These are phyloP conservation scores for Acrossocheilus wenchowensis DNA, from an alignment of 2,797 vertebrate genomes.

Conservation along the genomic window DNA sequence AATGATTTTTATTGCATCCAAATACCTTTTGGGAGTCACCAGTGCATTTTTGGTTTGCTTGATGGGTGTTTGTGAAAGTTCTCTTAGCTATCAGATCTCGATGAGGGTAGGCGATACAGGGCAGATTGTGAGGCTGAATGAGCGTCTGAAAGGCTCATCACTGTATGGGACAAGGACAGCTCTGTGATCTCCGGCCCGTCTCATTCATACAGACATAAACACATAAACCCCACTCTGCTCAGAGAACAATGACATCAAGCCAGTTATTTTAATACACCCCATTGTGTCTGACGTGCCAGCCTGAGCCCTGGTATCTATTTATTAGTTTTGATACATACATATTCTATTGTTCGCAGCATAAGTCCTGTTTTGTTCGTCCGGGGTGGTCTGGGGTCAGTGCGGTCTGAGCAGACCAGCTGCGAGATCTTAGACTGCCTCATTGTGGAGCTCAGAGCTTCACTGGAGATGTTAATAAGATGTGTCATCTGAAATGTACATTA, in stretches of 20 bases:
- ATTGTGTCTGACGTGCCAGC: constrained; percentile 64
- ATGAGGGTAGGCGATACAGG: constrained; percentile 7
- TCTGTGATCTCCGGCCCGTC: constrained; percentile 59
- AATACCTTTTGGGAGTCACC: background rate
- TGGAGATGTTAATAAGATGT: constrained; percentile 82
- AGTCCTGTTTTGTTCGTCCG: constrained; percentile 69
- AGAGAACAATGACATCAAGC: constrained; percentile 66
- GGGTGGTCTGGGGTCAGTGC: constrained; percentile 66
- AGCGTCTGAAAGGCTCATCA: constrained; percentile 42
- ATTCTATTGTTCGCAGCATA: constrained; percentile 63
- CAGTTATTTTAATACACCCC: constrained; percentile 62
- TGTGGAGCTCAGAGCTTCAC: constrained; percentile 67
- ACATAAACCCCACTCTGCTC: constrained; percentile 58
- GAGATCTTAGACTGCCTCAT: constrained; percentile 63
- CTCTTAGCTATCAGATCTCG: background rate
- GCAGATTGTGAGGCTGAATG: constrained; percentile 28
- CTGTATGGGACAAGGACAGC: constrained; percentile 61
- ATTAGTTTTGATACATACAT: constrained; percentile 68
- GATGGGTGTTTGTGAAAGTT: background rate
- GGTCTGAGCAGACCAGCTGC: constrained; percentile 74
- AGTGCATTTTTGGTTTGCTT: background rate
- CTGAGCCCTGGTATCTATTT: constrained; percentile 64
- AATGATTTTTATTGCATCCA: background rate
- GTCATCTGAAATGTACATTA: constrained; percentile 80
- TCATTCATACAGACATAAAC: constrained; percentile 62